Evolutionary conservation across 1,140 invertebrate species (phyloP), one percentile per base, ranked within the genome.

Genomic region (Melitaea cinxia): DNA sequence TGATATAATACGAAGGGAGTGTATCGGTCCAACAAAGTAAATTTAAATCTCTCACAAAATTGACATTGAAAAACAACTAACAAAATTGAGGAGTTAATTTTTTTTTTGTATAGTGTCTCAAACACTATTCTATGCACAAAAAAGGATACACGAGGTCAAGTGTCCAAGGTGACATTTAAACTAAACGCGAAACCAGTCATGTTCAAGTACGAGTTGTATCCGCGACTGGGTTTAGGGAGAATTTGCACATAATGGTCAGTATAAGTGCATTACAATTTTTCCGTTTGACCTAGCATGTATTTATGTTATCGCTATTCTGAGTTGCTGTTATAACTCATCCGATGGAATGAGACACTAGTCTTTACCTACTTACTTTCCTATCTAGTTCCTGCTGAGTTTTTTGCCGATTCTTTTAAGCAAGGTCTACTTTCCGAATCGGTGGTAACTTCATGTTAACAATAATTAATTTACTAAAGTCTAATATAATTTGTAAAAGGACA

Each of bases 91-190:
- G 19, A 12, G 5, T 47, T 47, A 17, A n/a, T n/a, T 47, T 23
- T 47, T 28, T 19, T 45, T 30, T 14, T 15, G 35, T 26, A 45
- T 21, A 33, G 21, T 33, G 39, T 42, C 28, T 53, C 53, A 54
- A 45, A 45, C 33, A 63, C 7, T 45, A 26, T 24, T 47, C 21
- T 37, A 54, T 58, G 57, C 49, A 60, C 28, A 35, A 66, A 66
- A 55, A 66, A 66, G 64, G 57, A 66, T 54, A 66, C 50, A 37
- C 49, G 49, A 60, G 64, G 64, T 66, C 50, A 49, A 60, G 30
- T 49, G 60, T 66, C 45, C 56, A 66, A 66, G 64, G 64, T 66
- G 64, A 66, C 64, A 66, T 66, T 66, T 57, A 66, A 60, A 60
- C 64, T 23, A 39, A 65, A 49, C 54, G 45, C 47, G 52, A 56